A percentile compares a stretch with the other conserved stretches of the same genome.
phyloP scores from a whole-genome alignment of 2,797 vertebrate species.

The Miichthys miiuy region DNA sequence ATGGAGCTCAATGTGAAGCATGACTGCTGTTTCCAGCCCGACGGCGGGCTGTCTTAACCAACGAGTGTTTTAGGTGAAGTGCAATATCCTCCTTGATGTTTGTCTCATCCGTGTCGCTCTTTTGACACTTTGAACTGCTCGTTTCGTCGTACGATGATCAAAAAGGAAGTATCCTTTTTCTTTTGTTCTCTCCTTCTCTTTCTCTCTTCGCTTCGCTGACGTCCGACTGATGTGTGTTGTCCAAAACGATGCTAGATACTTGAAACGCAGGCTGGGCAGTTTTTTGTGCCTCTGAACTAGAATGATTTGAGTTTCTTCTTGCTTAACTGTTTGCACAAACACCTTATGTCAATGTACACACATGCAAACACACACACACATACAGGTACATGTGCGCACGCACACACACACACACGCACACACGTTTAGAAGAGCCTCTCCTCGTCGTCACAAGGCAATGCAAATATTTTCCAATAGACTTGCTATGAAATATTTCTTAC shows the following conservation, averaged over 20 bases:
- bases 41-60: slow-evolving; percentile 29
- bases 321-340: slow-evolving; percentile 79
- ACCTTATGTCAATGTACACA: slow-evolving; percentile 56
- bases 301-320: slow-evolving; percentile 75
- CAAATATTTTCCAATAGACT: slow-evolving; percentile 84
- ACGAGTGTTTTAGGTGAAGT: slow-evolving; percentile 54
- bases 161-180: slow-evolving; percentile 51
- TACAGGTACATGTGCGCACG: slow-evolving; percentile 14
- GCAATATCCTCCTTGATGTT: slow-evolving; percentile 65
- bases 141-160: slow-evolving; percentile 67
- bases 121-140: slow-evolving; percentile 72
- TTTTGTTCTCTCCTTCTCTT: slow-evolving; percentile 44
- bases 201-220: slow-evolving; percentile 74
- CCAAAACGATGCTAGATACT: slow-evolving; percentile 80
- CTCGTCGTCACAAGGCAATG: slow-evolving; percentile 83
- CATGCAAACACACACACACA: slow-evolving; percentile 21
- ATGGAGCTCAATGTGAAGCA: slow-evolving; percentile 52
- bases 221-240: slow-evolving; percentile 77
- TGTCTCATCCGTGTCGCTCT: slow-evolving; percentile 51
- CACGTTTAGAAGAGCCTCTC: slow-evolving; percentile 76
- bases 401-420: slow-evolving; percentile 31
- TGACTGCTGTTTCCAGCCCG: slow-evolving; percentile 49
- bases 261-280: slow-evolving; percentile 81
- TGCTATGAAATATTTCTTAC: slow-evolving; percentile 85
- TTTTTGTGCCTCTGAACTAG: slow-evolving; percentile 79